A percentile compares a stretch with the other conserved stretches of the same genome.
Conservation (phyloP, 2,113 vertebrate species). For the Colaptes auratus region DNA sequence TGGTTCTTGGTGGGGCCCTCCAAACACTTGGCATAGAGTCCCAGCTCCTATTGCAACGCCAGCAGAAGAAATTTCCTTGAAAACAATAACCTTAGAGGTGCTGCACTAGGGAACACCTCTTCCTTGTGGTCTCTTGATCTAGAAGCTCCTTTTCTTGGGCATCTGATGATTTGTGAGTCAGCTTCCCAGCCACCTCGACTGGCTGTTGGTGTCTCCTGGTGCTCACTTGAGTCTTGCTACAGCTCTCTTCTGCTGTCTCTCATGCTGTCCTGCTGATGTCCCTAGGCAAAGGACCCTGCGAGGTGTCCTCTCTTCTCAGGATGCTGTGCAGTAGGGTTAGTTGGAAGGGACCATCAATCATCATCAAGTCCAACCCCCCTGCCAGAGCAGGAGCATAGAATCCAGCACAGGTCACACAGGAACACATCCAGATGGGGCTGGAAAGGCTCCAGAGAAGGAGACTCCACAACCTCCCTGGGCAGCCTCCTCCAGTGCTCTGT, state of each 20-base stretch:
- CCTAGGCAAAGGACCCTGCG: accelerated
- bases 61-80: neutral
- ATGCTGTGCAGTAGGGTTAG: neutral
- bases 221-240: accelerated
- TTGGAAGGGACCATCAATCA: too few species aligned
- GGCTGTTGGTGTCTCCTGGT: too few species aligned
- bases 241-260: too few species aligned
- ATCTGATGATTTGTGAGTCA: neutral
- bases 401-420: too few species aligned
- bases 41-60: neutral
- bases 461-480: too few species aligned
- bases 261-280: accelerated
- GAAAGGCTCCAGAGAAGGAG: too few species aligned
- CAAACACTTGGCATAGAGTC: neutral
- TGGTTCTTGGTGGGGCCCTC: neutral
- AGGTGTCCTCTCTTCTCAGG: accelerated
- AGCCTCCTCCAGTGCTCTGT: too few species aligned
- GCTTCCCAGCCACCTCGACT: accelerated
- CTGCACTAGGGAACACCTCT: neutral
- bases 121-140: accelerated
- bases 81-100: neutral
- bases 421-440: too few species aligned
- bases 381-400: too few species aligned
- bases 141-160: neutral
- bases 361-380: too few species aligned